Evolutionary conservation across 2,888 invertebrate species (phyloP).

Genomic region (Rhagium mordax): DNA sequence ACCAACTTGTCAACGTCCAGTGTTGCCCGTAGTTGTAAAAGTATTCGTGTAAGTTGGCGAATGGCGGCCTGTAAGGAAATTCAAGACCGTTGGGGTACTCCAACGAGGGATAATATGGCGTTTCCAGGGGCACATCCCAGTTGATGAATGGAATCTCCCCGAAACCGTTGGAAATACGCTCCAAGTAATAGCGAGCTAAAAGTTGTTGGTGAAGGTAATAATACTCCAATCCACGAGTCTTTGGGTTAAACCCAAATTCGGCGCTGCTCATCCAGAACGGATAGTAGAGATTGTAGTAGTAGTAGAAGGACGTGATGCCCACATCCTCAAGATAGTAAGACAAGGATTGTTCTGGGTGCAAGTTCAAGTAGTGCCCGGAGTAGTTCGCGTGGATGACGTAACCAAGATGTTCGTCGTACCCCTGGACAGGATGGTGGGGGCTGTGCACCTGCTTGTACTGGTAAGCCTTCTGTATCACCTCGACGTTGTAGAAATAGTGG

Average conservation of each 20-base stretch:
- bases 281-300: conserved; percentile 75
- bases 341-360: conserved; percentile 74
- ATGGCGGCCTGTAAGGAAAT: conserved; percentile 76
- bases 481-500: conserved; percentile 79
- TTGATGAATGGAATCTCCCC: conserved; percentile 77
- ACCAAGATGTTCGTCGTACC: conserved; percentile 56
- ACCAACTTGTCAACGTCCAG: conserved; percentile 66
- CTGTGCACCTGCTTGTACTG: conserved; percentile 74
- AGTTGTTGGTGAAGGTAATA: conserved; percentile 80
- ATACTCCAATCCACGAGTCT: conserved; percentile 77
- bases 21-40: conserved; percentile 64
- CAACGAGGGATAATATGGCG: conserved; percentile 78
- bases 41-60: conserved; percentile 71
- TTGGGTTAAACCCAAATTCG: conserved; percentile 70
- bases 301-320: conserved; percentile 78
- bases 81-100: conserved; percentile 78
- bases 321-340: conserved; percentile 84
- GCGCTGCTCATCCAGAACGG: conserved; percentile 77
- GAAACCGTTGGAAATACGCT: conserved; percentile 80
- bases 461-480: conserved; percentile 79
- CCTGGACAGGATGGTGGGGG: conserved; percentile 31
- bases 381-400: conserved; percentile 78
- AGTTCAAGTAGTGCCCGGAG: conserved; percentile 73
- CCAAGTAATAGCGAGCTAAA: conserved; percentile 81
- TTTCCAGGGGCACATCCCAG: conserved; percentile 71